Evolutionary conservation across 1,140 invertebrate genomes (phyloP).

Genomic region (Drosophila sulfurigaster): DNA sequence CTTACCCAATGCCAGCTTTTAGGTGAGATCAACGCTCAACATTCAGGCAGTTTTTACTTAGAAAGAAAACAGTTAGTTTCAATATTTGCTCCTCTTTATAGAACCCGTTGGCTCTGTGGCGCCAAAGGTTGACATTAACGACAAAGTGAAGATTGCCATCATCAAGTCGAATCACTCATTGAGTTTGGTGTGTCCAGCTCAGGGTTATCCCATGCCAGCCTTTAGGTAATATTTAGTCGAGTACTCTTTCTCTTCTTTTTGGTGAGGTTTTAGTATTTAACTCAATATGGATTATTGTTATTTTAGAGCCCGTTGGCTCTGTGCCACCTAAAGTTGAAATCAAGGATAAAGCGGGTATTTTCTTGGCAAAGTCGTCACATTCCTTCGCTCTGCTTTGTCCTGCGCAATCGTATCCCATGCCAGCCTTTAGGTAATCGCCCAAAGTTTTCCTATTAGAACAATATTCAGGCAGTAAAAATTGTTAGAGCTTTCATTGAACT

Average conservation of each 20-base stretch:
- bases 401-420: slow-evolving; percentile 90
- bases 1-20: slow-evolving; percentile 87
- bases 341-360: slow-evolving; percentile 85
- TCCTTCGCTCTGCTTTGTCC: slow-evolving; percentile 88
- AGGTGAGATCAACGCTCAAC: slow-evolving; percentile 85
- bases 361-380: slow-evolving; percentile 66
- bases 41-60: slow-evolving; percentile 40
- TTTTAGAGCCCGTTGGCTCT: slow-evolving; percentile 88
- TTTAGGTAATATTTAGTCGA: slow-evolving; percentile 86
- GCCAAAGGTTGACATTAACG: slow-evolving; percentile 86
- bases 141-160: slow-evolving; percentile 71
- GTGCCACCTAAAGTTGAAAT: slow-evolving; percentile 88
- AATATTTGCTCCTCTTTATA: slow-evolving; percentile 84
- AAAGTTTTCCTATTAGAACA: not conserved
- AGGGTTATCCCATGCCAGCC: slow-evolving; percentile 89
- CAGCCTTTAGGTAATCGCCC: slow-evolving; percentile 86
- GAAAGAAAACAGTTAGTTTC: slow-evolving; percentile 85
- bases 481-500: not conserved
- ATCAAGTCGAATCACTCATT: slow-evolving; percentile 44
- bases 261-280: not conserved
- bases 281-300: not conserved
- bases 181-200: slow-evolving; percentile 88
- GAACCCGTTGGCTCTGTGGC: slow-evolving; percentile 86
- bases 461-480: slow-evolving; percentile 13
- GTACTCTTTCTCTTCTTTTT: slow-evolving; percentile 8